These are phyloP conservation scores for Papilio machaon DNA, from an alignment of 1,140 invertebrate genomes.

Conservation along the genomic window DNA sequence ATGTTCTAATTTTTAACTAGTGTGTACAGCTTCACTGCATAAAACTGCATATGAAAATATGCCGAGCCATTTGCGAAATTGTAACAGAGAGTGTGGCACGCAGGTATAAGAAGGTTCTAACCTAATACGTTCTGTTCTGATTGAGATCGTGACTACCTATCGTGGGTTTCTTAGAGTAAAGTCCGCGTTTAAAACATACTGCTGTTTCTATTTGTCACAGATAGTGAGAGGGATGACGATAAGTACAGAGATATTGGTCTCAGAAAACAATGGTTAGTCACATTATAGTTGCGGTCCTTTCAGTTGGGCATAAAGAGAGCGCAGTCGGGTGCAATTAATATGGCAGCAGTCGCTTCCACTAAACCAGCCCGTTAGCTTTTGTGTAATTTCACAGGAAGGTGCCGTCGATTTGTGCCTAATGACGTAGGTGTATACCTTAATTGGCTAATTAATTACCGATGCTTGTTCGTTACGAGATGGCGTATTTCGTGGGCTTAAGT, in stretches of 20 bases:
- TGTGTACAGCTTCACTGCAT: neutral
- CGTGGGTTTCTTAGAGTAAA: no score
- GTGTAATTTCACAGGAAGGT: slow-evolving; percentile 34
- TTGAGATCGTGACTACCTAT: neutral
- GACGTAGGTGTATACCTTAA: slow-evolving; percentile 32
- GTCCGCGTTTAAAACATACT: no score
- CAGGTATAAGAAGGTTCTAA: neutral
- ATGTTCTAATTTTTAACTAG: no score
- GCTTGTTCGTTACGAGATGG: slow-evolving; percentile 19
- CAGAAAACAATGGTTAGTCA: neutral
- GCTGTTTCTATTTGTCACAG: no score
- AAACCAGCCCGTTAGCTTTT: slow-evolving; percentile 29
- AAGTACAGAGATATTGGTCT: no score
- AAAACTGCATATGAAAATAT: neutral
- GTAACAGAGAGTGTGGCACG: neutral
- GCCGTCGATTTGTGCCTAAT: slow-evolving; percentile 24
- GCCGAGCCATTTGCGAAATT: neutral
- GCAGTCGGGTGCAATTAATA: slow-evolving; percentile 18
- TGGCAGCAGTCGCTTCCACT: neutral
- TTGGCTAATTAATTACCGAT: slow-evolving; percentile 36
- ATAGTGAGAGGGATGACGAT: no score
- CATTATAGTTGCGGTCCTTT: neutral
- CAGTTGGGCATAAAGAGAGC: neutral
- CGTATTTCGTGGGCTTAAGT: neutral
- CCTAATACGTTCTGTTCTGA: neutral